A percentile compares a stretch with the other conserved stretches of the same genome.
phyloP scores from a whole-genome alignment of 2,113 vertebrate species.

The human region DNA sequence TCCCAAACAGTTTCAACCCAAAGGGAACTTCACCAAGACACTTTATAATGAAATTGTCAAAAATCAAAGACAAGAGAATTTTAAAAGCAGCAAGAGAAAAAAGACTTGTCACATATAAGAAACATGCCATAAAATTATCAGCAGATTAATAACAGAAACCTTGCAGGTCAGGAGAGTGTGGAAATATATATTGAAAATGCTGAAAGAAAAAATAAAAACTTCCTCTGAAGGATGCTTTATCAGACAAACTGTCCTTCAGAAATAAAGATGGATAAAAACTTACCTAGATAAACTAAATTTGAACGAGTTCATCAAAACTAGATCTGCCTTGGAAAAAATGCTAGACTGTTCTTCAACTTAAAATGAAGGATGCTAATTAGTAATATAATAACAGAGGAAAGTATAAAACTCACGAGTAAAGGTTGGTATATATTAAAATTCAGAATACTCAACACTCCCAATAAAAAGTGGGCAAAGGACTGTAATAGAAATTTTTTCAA shows the following conservation, averaged over 20 bases:
- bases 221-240: neutral
- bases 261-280: neutral
- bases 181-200: neutral
- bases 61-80: neutral
- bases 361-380: neutral
- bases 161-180: fast-evolving
- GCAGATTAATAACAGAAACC: neutral
- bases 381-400: neutral
- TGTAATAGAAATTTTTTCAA: neutral
- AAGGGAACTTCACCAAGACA: neutral
- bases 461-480: neutral
- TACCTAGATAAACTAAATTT: neutral
- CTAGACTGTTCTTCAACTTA: neutral
- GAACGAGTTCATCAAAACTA: neutral
- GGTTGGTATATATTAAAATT: neutral
- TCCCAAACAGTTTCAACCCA: neutral
- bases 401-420: neutral
- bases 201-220: neutral
- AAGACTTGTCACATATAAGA: neutral
- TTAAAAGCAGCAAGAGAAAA: neutral
- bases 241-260: neutral
- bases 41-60: neutral
- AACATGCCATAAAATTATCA: neutral
- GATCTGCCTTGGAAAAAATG: neutral
- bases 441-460: neutral